A percentile compares a stretch with the other conserved stretches of the same genome.
These are phyloP conservation scores for Brassicogethes aeneus DNA, from an alignment of 2,888 invertebrate species.

Conservation along the genomic window DNA sequence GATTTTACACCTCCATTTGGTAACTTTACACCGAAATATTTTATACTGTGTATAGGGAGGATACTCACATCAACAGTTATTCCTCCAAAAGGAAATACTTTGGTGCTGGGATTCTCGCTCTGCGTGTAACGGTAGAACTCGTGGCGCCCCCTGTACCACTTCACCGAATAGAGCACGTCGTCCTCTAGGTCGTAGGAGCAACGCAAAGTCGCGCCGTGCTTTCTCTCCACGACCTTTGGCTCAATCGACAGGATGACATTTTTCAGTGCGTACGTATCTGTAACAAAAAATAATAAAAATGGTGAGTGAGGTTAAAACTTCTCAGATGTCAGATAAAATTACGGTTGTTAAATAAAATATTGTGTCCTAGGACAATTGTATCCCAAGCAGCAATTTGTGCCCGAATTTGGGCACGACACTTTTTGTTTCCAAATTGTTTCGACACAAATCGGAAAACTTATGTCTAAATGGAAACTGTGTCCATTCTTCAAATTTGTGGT, in stretches of 20 bases:
- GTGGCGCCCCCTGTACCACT: slow-evolving; percentile 76
- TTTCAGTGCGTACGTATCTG: slow-evolving; percentile 57
- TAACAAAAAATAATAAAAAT: slow-evolving; percentile 25
- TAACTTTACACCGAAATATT: too few species aligned
- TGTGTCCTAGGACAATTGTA: too few species aligned
- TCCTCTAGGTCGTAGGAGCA: slow-evolving; percentile 73
- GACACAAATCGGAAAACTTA: too few species aligned
- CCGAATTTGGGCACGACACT: too few species aligned
- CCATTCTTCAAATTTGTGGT: too few species aligned
- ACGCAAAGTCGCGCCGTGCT: slow-evolving; percentile 57
- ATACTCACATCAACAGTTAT: slow-evolving; percentile 75
- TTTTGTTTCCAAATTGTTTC: too few species aligned
- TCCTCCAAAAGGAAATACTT: slow-evolving; percentile 64
- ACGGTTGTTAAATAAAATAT: too few species aligned
- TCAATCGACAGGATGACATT: slow-evolving; percentile 63
- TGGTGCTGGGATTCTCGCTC: slow-evolving; percentile 60
- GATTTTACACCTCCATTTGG: too few species aligned
- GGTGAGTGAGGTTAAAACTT: too few species aligned
- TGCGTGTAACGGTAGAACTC: slow-evolving; percentile 83
- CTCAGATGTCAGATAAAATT: not conserved
- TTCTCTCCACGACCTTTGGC: slow-evolving; percentile 60
- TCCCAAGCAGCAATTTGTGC: too few species aligned
- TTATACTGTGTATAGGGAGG: too few species aligned
- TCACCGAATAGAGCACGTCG: slow-evolving; percentile 66
- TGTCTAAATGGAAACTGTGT: too few species aligned